Conservation (phyloP, 2,113 vertebrate genomes). For the Fulmarus glacialis region DNA sequence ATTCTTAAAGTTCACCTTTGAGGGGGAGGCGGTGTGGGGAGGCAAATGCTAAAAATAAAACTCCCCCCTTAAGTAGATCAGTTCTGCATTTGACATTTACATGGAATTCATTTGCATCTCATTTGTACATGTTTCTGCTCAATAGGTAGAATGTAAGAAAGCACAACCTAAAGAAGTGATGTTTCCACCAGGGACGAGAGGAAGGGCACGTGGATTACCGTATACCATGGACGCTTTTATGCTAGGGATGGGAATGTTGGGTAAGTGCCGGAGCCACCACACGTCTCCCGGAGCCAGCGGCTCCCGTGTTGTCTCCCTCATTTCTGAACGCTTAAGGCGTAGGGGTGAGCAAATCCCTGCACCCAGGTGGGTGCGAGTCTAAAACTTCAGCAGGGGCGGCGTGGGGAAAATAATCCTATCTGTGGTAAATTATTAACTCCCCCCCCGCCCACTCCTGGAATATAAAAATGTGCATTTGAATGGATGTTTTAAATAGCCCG, state of each 20-base stretch:
- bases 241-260: slow-evolving; percentile 98
- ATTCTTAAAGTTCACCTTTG: slow-evolving; percentile 63
- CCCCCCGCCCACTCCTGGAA: slow-evolving; percentile 64
- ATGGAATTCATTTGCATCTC: slow-evolving; percentile 84
- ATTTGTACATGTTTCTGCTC: slow-evolving; percentile 80
- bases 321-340: neutral
- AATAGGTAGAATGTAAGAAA: slow-evolving; percentile 99
- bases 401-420: slow-evolving; percentile 66
- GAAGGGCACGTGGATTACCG: slow-evolving; percentile 91
- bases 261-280: slow-evolving; percentile 78
- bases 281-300: neutral
- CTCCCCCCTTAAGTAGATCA: slow-evolving; percentile 62
- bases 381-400: slow-evolving; percentile 19
- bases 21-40: slow-evolving; percentile 25
- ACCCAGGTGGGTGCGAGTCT: neutral
- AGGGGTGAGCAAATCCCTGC: neutral
- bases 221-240: slow-evolving; percentile 99
- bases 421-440: slow-evolving; percentile 73
- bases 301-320: neutral
- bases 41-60: slow-evolving; percentile 77
- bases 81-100: slow-evolving; percentile 83
- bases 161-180: slow-evolving; percentile 99
- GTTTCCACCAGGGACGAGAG: slow-evolving; percentile 96
- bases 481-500: slow-evolving; percentile 82
- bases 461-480: slow-evolving; percentile 85